Conservation (phyloP, 2,888 invertebrate genomes). For the Spodoptera exigua region DNA sequence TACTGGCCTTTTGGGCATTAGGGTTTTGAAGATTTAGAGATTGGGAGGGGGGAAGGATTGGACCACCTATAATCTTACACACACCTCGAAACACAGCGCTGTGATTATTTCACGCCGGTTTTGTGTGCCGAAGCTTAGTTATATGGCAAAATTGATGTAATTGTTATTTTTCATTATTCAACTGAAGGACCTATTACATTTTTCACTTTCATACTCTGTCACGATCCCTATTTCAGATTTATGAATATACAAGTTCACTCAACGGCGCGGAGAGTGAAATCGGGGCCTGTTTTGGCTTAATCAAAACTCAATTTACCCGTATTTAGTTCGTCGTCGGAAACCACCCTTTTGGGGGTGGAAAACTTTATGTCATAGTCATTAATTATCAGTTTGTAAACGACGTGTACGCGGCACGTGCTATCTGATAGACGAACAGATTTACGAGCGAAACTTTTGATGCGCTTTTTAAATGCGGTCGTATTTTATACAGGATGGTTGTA, state of each 20-base stretch:
- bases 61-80: no score
- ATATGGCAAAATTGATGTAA: no score
- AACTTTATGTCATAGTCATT: slow-evolving; percentile 74
- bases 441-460: slow-evolving; percentile 49
- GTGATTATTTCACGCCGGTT: no score
- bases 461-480: slow-evolving; percentile 43
- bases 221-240: no score
- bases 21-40: no score
- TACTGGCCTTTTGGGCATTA: no score
- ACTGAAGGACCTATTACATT: no score
- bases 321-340: slow-evolving; percentile 71
- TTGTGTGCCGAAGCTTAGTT: no score
- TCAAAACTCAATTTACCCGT: slow-evolving; percentile 76
- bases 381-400: slow-evolving; percentile 68
- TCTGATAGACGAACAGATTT: slow-evolving; percentile 55
- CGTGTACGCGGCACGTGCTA: slow-evolving; percentile 51
- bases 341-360: slow-evolving; percentile 67
- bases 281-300: slow-evolving; percentile 63
- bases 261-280: slow-evolving; percentile 57
- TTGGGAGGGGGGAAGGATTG: no score
- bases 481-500: background rate
- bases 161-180: no score
- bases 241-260: slow-evolving; percentile 55
- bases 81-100: no score
- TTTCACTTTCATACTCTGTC: no score